Conservation (phyloP, 1,140 invertebrate genomes). For the Scaptomyza graminum region DNA sequence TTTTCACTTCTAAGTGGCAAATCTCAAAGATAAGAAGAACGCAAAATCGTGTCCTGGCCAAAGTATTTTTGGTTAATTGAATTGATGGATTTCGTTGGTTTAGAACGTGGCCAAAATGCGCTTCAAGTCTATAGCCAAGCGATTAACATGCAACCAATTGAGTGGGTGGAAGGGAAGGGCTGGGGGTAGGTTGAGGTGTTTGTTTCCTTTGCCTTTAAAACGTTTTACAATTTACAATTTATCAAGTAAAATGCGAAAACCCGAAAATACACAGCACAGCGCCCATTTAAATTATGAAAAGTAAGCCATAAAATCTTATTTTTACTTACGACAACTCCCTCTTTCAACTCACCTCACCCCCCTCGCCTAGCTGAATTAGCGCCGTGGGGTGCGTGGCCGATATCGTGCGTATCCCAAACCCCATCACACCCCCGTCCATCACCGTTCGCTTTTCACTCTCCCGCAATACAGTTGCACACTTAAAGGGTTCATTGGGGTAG, state of each 20-base stretch:
- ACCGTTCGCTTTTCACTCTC: neutral
- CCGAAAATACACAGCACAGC: conserved; percentile 19
- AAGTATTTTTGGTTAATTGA: conserved; percentile 71
- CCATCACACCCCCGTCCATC: neutral
- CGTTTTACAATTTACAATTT: conserved; percentile 63
- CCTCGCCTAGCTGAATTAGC: neutral
- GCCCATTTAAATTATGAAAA: conserved; percentile 80
- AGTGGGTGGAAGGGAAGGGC: neutral
- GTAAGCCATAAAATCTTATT: conserved; percentile 83
- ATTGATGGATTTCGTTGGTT: conserved; percentile 70
- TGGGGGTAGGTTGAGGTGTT: neutral
- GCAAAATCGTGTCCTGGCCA: neutral
- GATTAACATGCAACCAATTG: conserved; percentile 1
- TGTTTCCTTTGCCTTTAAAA: conserved; percentile 31
- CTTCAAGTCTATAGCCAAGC: conserved; percentile 44
- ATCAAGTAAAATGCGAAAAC: conserved; percentile 32
- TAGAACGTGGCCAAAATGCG: conserved; percentile 50
- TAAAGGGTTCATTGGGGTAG: conserved; percentile 34
- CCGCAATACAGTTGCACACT: conserved; percentile 11
- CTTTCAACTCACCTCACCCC: too few relatives aligned
- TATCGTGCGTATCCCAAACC: conserved; percentile 7
- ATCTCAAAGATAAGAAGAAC: conserved; percentile 46
- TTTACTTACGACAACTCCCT: conserved; percentile 55
- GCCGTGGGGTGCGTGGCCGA: conserved; percentile 31
- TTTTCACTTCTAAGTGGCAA: conserved; percentile 66